Base-by-base conservation (phyloP, 2,113 vertebrate species). In the Myiagra hebetior region DNA sequence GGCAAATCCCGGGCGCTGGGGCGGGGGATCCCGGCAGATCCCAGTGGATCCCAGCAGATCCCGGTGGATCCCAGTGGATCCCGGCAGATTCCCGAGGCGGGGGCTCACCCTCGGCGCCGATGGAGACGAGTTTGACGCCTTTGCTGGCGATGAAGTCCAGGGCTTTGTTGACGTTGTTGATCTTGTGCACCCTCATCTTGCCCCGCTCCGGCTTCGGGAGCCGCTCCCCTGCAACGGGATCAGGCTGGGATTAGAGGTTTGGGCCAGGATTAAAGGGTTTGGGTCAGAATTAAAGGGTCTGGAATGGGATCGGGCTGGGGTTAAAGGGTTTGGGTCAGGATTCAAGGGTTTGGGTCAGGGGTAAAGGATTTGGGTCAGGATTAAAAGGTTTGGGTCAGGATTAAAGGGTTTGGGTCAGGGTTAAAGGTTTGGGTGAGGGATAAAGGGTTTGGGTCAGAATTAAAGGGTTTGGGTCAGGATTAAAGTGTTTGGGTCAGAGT, bases 121-220 rank as follows among this genome's bases (percentile, higher is more conserved):
- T 94, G 15, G 92, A 94, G 52, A 94, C 92, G 19, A 94, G 72
- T 5, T 91, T 94, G 72, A 94, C 92, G 24, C 87, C 91, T 83
- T 99, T 99, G 97, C 99, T 98, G 91, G 99, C 99, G 24, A 99
- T 99, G 97, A 99, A 99, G 87, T 99, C 99, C 90, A 99, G 94
- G 0, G 99, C 99, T 94, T 99, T 99, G 98, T 99, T 99, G 19
- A 99, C 99, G 1, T 99, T 99, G 98, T 99, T 99, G 98, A 99
- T 99, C 79, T 99, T 99, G 93, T 99, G 99, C 26, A 99, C 99
- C 44, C 99, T 96, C 99, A 99, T 99, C 86, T 99, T 99, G 6
- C 99, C 99, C 84, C 99, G 97, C 97, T 99, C 99, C 0, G 99
- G 99, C 87, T 99, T 99, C 10, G 99, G 98, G 96, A 99, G 96